Percentiles rank a stretch among this genome's conserved stretches.
Evolutionary conservation across 2,888 invertebrate genomes (phyloP).

Genomic region (Agonum fuliginosum): DNA sequence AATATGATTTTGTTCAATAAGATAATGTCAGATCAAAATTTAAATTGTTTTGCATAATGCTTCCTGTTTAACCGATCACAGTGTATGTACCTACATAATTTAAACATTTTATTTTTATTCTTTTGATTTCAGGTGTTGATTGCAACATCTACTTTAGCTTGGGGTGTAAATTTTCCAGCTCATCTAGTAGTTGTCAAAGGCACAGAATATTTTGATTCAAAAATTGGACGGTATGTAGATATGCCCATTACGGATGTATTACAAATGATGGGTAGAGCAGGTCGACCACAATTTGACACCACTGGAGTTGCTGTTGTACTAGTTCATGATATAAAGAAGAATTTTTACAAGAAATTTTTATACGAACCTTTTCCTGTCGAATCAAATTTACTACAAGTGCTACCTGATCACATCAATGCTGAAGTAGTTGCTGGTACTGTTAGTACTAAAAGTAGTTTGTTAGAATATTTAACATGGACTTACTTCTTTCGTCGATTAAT

Average conservation of each 20-base stretch:
- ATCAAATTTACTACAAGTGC: slow-evolving; percentile 91
- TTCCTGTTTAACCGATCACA: too few relatives aligned
- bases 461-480: slow-evolving; percentile 99
- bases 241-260: slow-evolving; percentile 99
- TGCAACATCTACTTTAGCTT: slow-evolving; percentile 97
- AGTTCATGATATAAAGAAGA: slow-evolving; percentile 98
- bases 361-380: slow-evolving; percentile 99
- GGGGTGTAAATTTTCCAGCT: slow-evolving; percentile 99
- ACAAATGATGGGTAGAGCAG: slow-evolving; percentile 99
- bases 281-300: slow-evolving; percentile 97
- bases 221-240: slow-evolving; percentile 96
- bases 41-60: too few relatives aligned
- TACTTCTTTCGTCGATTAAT: slow-evolving; percentile 95
- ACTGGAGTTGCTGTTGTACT: slow-evolving; percentile 91
- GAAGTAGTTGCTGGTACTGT: slow-evolving; percentile 97
- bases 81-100: too few relatives aligned
- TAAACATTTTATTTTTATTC: too few relatives aligned
- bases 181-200: slow-evolving; percentile 98
- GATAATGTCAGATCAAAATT: too few relatives aligned
- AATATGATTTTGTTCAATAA: too few relatives aligned
- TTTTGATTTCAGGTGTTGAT: slow-evolving; percentile 75
- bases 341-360: slow-evolving; percentile 98
- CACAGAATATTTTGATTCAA: slow-evolving; percentile 99
- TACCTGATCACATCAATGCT: slow-evolving; percentile 98
- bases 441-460: slow-evolving; percentile 91